phyloP scores from a whole-genome alignment of 2,113 vertebrate species.

The Halcyon malimbica region DNA sequence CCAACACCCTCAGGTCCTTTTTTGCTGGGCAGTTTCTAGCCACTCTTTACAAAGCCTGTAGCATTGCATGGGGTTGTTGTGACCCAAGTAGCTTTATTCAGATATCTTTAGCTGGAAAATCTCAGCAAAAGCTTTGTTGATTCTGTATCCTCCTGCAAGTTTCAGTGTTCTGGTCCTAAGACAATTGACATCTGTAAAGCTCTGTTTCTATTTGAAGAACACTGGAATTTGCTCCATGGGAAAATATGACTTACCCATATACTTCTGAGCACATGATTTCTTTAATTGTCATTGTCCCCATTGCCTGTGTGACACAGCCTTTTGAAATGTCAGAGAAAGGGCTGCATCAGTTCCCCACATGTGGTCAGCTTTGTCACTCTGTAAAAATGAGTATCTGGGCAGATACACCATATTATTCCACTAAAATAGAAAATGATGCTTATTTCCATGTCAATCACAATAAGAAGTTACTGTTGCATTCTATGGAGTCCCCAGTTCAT shows the following conservation, averaged over 20 bases:
- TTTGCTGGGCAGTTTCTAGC: too few relatives aligned
- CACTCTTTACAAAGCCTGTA: too few relatives aligned
- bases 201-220: neutral
- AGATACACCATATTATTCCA: neutral
- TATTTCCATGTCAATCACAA: neutral
- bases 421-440: neutral
- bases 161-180: neutral
- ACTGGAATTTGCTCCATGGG: neutral
- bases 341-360: neutral
- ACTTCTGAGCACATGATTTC: neutral
- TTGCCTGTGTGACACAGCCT: neutral
- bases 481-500: neutral
- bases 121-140: neutral
- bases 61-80: too few relatives aligned
- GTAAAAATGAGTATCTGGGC: neutral
- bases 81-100: too few relatives aligned
- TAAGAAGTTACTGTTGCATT: neutral
- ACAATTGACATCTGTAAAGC: neutral
- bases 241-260: neutral
- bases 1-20: too few relatives aligned
- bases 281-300: neutral
- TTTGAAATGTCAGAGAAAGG: neutral
- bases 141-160: neutral
- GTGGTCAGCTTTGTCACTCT: neutral
- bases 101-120: neutral